Base-by-base conservation (phyloP, 2,888 invertebrate genomes). In the Tipula lateralis region DNA sequence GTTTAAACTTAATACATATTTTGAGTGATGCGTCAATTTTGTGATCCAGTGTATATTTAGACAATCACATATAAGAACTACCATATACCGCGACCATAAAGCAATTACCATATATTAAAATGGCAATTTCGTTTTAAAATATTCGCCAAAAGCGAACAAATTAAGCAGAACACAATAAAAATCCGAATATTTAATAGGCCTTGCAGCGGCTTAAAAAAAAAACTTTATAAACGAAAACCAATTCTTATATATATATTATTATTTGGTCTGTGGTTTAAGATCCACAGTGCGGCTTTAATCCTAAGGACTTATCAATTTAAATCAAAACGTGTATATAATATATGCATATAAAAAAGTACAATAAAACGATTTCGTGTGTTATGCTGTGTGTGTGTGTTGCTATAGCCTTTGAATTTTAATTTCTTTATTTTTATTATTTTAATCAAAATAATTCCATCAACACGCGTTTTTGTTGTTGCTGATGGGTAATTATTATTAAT, bases 401-500 rank as follows among this genome's bases (percentile, higher is more conserved):
- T 66, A 66, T 66, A 66, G 24, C 24, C 66, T 66, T 66, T 66
- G 66, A 66, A 66, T 66, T 66, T 66, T 66, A 66, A 66, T 66
- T 66, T 66, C 6, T 66, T 66, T 66, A 66, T 66, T 66, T 66
- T 66, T 66, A 66, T 66, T 66, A 66, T 66, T 66, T 66, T 66
- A 66, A 66, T 66, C 66, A 66, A 66, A 66, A 66, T 66, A 66
- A 66, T 66, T 66, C 66, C 66, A 66, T 66, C 66, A 66, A 66
- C 66, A 66, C 66, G 66, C 66, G 9, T 66, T 66, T 50, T 66
- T 66, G 66, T 66, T 66, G 66, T 66, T 66, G 66, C 24, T 66
- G 66, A 66, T 66, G 66, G 66, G 66, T 66, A 66, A 66, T 66
- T 66, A 66, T 66, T 66, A 66, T 66, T 66, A 66, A 66, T 66